Base-by-base conservation (phyloP, 2,113 vertebrate genomes). In the Deroptyus accipitrinus region DNA sequence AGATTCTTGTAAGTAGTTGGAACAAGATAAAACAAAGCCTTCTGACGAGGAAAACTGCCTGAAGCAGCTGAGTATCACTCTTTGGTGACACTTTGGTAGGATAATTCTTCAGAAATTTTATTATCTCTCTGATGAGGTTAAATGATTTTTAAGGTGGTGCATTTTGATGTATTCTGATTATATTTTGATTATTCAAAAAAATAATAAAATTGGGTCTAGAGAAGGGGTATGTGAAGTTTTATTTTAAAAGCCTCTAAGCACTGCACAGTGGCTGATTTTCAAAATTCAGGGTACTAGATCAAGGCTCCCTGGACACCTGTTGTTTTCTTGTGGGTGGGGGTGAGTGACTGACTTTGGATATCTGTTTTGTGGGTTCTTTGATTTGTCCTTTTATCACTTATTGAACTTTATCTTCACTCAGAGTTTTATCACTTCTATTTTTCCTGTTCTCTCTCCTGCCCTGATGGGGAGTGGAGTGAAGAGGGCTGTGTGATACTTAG, bases 261-360 rank as follows among this genome's bases (percentile, higher is more conserved):
- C 18, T 66, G 17, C 3, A 44, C 30, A 24, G 27, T 19, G 22
- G 7, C 22, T 90, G 31, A 37, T 64, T 59, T 85, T 64, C 23
- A 68, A 61, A 51, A 39, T 83, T 54, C 59, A 48, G 10, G 39
- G 13, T 63, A 13, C 22, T 67, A 14, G 2, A 9, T 51, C 14
- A 55, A 41, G 49, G 33, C 8, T 83, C 5, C 2, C 22, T 22
- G 24, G 24, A 4, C n/a, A 23, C 54, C 1, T 1, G 7, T 15
- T 3, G 0, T 31, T 11, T 62, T 41, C 33, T 54, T 76, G 11
- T 44, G 17, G 12, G 28, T 35, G 1, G 2, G 23, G 4, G 2
- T 37, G 17, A 55, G 23, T 59, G 24, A 44, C 48, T 63, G 12
- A 13, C 16, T 70, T 82, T 44, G 22, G 18, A 35, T 59, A 46